Conservation (phyloP, 2,113 vertebrate genomes). For the Clarias gariepinus region DNA sequence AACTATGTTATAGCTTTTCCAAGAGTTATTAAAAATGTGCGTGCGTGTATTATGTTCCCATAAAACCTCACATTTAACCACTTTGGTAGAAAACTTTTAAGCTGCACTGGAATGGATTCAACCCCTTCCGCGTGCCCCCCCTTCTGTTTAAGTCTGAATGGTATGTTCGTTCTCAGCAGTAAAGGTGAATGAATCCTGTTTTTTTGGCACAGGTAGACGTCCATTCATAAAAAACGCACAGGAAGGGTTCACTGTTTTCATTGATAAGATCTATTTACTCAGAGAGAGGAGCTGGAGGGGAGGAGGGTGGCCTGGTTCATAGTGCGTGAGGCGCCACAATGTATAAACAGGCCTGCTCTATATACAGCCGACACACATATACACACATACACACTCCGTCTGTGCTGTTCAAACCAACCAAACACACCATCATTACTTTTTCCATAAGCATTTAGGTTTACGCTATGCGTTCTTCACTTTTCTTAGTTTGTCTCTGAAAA, state of each 20-base stretch:
- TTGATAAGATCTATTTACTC: constrained; percentile 63
- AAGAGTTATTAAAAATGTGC: not conserved
- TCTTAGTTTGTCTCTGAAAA: not conserved
- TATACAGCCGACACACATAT: constrained; percentile 28
- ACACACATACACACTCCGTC: constrained; percentile 17
- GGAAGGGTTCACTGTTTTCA: constrained; percentile 49
- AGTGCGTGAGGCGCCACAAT: constrained; percentile 46
- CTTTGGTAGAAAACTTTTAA: not conserved
- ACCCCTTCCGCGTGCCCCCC: not conserved
- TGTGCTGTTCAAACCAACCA: constrained; percentile 29
- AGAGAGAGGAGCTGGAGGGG: constrained; percentile 40
- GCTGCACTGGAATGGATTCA: not conserved
- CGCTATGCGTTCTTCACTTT: not conserved
- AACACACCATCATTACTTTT: constrained; percentile 40
- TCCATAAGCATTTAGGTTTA: constrained; percentile 30
- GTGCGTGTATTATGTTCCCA: not conserved
- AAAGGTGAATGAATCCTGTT: constrained; percentile 42
- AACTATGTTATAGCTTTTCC: not conserved
- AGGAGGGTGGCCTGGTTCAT: constrained; percentile 47
- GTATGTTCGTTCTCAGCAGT: constrained; percentile 19
- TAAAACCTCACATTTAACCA: not conserved
- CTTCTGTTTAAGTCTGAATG: not conserved
- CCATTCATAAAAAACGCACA: constrained; percentile 59
- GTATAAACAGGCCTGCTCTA: constrained; percentile 52
- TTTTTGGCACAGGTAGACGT: constrained; percentile 51